A percentile compares a stretch with the other conserved stretches of the same genome.
phyloP scores from a whole-genome alignment of 2,113 vertebrate genomes.

The Sus scrofa region T2T-Sscrofa CM000818.6:40467001-40467500 shows the following conservation, averaged over 20 bases:
- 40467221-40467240: constrained; percentile 44
- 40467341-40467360: constrained; percentile 49
- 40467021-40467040: too few relatives aligned
- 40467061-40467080: too few relatives aligned
- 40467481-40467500: not conserved
- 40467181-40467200: not conserved
- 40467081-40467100: too few relatives aligned
- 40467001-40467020: too few relatives aligned
- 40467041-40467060: too few relatives aligned
- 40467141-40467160: not conserved
- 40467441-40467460: constrained; percentile 9
- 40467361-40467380: constrained; percentile 38
- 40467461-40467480: constrained; percentile 44
- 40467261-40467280: constrained; percentile 56
- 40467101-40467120: too few relatives aligned
- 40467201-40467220: not conserved
- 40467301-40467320: constrained; percentile 47
- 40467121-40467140: too few relatives aligned
- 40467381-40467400: not conserved
- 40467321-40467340: constrained; percentile 47
- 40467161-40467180: constrained; percentile 9
- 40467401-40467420: not conserved
- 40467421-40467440: not conserved
- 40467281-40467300: not conserved
- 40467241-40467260: constrained; percentile 33